Conservation (phyloP, 92 coral and sea anemone genomes). For the Epizoanthus fatuus region DNA sequence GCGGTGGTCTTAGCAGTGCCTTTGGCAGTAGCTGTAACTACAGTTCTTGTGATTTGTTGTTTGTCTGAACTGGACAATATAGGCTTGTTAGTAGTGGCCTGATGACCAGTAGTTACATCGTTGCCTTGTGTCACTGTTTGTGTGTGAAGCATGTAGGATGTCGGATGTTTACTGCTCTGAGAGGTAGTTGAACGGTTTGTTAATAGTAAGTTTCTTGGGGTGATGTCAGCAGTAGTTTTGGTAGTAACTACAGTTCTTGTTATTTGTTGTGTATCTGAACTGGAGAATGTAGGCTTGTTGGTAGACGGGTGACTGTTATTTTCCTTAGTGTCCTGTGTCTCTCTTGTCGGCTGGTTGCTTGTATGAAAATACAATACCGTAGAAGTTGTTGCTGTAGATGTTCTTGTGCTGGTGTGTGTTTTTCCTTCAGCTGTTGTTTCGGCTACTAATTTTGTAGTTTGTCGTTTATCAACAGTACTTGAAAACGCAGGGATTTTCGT, state of each 20-base stretch:
- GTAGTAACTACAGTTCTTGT: background rate
- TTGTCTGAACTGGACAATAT: background rate
- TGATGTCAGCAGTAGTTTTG: background rate
- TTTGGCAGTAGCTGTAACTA: background rate
- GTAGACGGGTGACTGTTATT: background rate
- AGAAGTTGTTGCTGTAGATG: too few relatives aligned
- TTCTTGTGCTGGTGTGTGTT: too few relatives aligned
- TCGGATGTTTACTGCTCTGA: background rate
- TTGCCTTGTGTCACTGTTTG: background rate
- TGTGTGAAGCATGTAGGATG: background rate
- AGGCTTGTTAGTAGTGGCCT: background rate
- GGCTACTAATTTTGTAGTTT: too few relatives aligned
- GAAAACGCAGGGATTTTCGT: background rate
- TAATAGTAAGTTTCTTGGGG: background rate
- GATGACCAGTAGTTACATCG: background rate
- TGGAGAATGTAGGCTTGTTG: slow-evolving; percentile 1
- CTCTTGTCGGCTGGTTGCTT: too few relatives aligned
- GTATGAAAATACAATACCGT: too few relatives aligned
- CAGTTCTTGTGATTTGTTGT: background rate
- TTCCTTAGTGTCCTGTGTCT: too few relatives aligned
- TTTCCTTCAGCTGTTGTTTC: too few relatives aligned
- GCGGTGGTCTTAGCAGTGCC: background rate
- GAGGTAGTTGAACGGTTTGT: background rate
- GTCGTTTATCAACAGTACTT: background rate
- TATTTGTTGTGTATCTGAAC: background rate